Base-by-base conservation (phyloP, 92 coral and sea anemone species). In the Parazoanthus darwini region DNA sequence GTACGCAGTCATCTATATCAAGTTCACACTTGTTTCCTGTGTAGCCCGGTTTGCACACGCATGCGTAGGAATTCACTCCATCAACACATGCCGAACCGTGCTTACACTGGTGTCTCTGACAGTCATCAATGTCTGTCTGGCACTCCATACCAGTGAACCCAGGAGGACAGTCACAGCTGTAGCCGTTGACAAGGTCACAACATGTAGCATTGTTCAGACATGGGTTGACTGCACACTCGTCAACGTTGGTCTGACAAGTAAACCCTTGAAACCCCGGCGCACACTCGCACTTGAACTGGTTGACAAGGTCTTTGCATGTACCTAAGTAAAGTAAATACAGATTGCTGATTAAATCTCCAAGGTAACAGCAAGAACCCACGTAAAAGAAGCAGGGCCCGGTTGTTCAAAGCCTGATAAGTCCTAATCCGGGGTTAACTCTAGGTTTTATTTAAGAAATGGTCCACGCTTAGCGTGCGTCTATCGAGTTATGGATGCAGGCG, bases 101-200 rank as follows among this genome's bases (percentile, higher is more conserved):
- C 67, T 79, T 90, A 35, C 98, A 95, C 80, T 23, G 43, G 74
- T 95, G 91, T 44, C 51, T 58, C 56, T 42, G 88, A 65, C 96
- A 93, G 23, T 95, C 96, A 85, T 93, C 94, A 42, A 93, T 89
- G 73, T 95, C 71, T 25, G 74, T 51, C 29, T 88, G 90, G 66
- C 98, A 95, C 72, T 86, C 89, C 42, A 67, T 84, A 36, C 94
- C 96, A 79, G 92, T 91, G 68, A 91, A 95, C 10, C 96, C 96
- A 23, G 90, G 89, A 13, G 26, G 80, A 78, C 98, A 94, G 25
- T 77, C 88, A 51, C 98, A 94, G 14, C 79, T 77, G 85, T 91
- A 93, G 39, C 88, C 94, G 67, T 88, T 91, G 25, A 93, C 76
- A 51, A 88, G 86, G 86, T 94, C 98, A 8, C 80, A 78, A 77